These are phyloP conservation scores for Dendrocincla fuliginosa DNA, from an alignment of 2,797 vertebrate species.

Conservation along the genomic window DNA sequence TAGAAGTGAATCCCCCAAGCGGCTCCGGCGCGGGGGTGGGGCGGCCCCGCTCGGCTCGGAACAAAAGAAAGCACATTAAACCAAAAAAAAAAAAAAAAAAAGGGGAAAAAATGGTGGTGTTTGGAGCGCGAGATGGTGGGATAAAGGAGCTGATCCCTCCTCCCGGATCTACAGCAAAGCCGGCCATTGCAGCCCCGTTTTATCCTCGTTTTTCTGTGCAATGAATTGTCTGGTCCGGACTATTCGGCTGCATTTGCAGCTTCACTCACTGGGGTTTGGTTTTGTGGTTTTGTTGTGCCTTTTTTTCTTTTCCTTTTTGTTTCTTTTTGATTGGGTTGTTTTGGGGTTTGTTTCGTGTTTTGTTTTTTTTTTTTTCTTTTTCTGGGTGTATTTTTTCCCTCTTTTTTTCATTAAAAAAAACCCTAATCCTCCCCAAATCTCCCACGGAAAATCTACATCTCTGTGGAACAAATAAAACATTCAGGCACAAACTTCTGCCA, in stretches of 20 bases:
- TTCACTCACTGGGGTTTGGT: background rate
- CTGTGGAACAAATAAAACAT: constrained; percentile 42
- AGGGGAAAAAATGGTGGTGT: background rate
- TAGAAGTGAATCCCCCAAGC: background rate
- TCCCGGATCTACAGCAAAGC: constrained; percentile 30
- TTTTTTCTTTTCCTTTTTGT: background rate
- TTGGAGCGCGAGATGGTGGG: background rate
- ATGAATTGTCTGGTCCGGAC: background rate
- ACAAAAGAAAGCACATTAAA: constrained; percentile 1
- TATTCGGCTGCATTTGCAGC: background rate
- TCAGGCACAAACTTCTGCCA: constrained; percentile 3
- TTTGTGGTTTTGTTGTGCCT: background rate
- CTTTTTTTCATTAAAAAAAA: background rate
- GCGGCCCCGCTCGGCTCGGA: background rate
- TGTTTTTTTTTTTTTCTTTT: background rate
- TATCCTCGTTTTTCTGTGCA: background rate
- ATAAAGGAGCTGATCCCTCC: constrained; percentile 50
- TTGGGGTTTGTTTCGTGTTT: background rate
- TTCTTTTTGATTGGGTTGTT: background rate
- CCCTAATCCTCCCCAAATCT: background rate
- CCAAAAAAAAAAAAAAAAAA: background rate
- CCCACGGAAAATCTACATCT: constrained; percentile 23
- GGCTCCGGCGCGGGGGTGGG: background rate
- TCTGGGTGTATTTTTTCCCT: background rate
- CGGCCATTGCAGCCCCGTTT: background rate